Conservation (phyloP, 2,888 invertebrate species). For the Synanthedon andrenaeformis region DNA sequence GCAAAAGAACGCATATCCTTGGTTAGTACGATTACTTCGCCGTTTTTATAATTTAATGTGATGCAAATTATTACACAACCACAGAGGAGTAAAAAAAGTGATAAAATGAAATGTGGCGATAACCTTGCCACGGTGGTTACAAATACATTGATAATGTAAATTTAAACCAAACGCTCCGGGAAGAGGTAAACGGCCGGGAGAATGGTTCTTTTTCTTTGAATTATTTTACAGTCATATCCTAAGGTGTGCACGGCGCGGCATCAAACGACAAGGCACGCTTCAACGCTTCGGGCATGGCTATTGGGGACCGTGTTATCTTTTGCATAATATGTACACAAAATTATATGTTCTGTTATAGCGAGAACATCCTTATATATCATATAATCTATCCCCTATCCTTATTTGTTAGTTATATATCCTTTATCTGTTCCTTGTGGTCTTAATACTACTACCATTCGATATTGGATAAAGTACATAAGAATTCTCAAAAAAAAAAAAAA, state of each 20-base stretch:
- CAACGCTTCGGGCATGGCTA: neutral
- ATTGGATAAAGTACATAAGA: neutral
- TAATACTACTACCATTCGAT: neutral
- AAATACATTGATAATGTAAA: too few species aligned
- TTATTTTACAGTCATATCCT: slow-evolving; percentile 24
- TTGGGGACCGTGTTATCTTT: neutral
- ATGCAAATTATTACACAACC: too few species aligned
- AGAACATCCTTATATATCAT: too few species aligned
- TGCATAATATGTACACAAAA: too few species aligned
- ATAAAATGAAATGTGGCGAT: too few species aligned
- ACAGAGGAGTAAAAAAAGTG: too few species aligned
- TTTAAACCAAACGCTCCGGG: neutral
- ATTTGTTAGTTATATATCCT: too few species aligned
- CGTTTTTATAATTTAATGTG: too few species aligned
- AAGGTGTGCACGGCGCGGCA: neutral
- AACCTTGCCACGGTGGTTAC: too few species aligned
- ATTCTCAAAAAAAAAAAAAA: neutral
- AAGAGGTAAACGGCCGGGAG: slow-evolving; percentile 33
- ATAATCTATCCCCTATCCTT: too few species aligned
- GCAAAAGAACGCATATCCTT: too few species aligned
- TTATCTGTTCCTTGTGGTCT: neutral
- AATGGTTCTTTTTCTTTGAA: slow-evolving; percentile 23
- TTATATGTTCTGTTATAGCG: neutral
- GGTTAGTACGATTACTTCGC: too few species aligned
- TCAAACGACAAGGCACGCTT: neutral